phyloP scores from a whole-genome alignment of 1,140 invertebrate genomes.

The Temnothorax longispinosus region DNA sequence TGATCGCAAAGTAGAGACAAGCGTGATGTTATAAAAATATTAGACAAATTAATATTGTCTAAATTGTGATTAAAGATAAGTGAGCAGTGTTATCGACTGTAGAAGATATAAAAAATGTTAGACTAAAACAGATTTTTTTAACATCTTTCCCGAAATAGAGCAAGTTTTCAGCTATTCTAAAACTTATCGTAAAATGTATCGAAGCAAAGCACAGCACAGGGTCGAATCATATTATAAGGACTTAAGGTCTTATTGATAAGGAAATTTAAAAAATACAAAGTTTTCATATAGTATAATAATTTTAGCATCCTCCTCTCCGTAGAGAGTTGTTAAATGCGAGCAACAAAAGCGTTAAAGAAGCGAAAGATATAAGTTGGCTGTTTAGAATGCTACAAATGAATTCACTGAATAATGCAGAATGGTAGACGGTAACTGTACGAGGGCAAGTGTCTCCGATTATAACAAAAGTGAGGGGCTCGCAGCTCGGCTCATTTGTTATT shows the following conservation, averaged over 20 bases:
- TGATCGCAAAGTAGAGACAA: no score
- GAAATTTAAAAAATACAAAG: neutral
- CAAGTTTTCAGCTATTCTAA: neutral
- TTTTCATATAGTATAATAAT: neutral
- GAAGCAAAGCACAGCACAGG: neutral
- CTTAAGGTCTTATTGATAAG: neutral
- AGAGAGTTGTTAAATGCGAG: neutral
- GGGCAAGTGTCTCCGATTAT: constrained; percentile 83
- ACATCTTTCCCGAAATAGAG: neutral
- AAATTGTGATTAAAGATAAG: neutral
- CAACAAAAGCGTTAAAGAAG: constrained; percentile 15
- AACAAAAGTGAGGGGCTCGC: constrained; percentile 83
- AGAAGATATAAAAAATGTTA: neutral
- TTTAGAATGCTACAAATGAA: constrained; percentile 84
- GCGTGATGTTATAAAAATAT: neutral
- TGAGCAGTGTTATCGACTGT: neutral
- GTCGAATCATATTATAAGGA: neutral
- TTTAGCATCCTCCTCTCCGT: neutral
- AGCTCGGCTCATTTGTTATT: constrained; percentile 84
- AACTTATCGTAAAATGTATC: neutral
- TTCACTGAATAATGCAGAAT: constrained; percentile 82
- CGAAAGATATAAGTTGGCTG: constrained; percentile 70
- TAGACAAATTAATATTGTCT: neutral
- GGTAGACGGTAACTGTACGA: constrained; percentile 83
- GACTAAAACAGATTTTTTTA: neutral